Conservation (phyloP, 2,113 vertebrate species). For the Mus musculus region DNA sequence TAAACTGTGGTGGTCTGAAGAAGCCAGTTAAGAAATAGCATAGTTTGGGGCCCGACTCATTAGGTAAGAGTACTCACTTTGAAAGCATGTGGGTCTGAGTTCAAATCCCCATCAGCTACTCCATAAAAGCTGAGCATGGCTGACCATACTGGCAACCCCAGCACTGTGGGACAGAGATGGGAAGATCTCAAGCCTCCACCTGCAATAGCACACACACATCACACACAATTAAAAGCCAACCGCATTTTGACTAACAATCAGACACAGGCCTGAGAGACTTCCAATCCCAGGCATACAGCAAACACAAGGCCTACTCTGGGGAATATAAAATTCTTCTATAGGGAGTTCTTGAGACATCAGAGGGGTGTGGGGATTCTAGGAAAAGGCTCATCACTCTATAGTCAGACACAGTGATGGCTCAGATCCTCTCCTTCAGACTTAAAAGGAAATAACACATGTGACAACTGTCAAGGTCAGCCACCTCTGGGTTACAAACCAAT, state of each 20-base stretch:
- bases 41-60: not conserved
- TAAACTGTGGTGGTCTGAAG: not conserved
- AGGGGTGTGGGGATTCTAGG: not conserved
- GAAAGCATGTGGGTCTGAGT: not conserved
- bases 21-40: slow-evolving; percentile 1
- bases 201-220: not conserved
- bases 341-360: not conserved
- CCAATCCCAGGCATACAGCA: too few species aligned
- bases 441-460: slow-evolving; percentile 60
- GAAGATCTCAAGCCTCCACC: too few species aligned
- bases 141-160: not conserved
- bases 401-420: slow-evolving; percentile 52
- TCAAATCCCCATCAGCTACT: not conserved
- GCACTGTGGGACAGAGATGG: not conserved
- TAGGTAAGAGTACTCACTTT: not conserved
- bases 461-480: slow-evolving; percentile 67
- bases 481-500: slow-evolving; percentile 70
- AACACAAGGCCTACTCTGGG: not conserved
- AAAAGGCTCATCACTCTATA: not conserved
- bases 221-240: not conserved
- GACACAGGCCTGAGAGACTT: not conserved
- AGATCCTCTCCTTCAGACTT: slow-evolving; percentile 41
- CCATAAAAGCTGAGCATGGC: not conserved
- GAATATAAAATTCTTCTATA: not conserved
- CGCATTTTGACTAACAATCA: not conserved